Base-by-base conservation (phyloP, 30 jellyfish, hydroid and myxozoan species). In the Morbakka virulenta region DNA sequence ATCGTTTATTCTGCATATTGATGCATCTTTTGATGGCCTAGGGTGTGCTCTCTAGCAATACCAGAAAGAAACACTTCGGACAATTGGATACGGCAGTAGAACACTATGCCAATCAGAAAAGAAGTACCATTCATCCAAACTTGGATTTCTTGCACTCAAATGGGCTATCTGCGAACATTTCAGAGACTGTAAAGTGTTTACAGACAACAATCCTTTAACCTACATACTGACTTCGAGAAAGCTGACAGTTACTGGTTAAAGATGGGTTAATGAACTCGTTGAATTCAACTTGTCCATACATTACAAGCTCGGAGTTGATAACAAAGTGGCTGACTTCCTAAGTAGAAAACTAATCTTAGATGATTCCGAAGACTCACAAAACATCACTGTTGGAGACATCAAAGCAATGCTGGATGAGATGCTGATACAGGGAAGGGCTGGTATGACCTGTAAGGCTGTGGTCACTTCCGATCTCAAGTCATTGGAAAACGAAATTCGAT, bases 231-330 rank as follows among this genome's bases (percentile, higher is more conserved):
- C 76, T 14, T 64, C 90, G 4, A 82, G 76, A 66, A 65, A 67
- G 28, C 34, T 79, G 22, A 79, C 65, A 64, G 90, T 75, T 23
- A 79, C 90, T 23, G 66, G 50, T n/a, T 53, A 34, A 3, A n/a
- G 90, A 28, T 79, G 90, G 91, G 91, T 80, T 25, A 69, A 77
- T 25, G 89, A 79, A 48, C 23, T 66, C 52, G 82, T 82, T 34
- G 89, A 79, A 35, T 79, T 79, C 35, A 47, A 79, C 30, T 79
- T 79, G 6, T 12, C 28, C 31, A 67, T 79, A 12, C 29, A 62
- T 25, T 64, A 79, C 63, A 36, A 82, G 22, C 81, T 81, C 31
- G 86, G 86, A n/a, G 62, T 62, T 17, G n/a, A 34, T 20, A 77
- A 77, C 50, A 65, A 64, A 48, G 84, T 34, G 32, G 80, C 73